These are phyloP conservation scores for Aurelia sp. DNA, from an alignment of 30 jellyfish, hydroid and myxozoan genomes.

Conservation along the genomic window DNA sequence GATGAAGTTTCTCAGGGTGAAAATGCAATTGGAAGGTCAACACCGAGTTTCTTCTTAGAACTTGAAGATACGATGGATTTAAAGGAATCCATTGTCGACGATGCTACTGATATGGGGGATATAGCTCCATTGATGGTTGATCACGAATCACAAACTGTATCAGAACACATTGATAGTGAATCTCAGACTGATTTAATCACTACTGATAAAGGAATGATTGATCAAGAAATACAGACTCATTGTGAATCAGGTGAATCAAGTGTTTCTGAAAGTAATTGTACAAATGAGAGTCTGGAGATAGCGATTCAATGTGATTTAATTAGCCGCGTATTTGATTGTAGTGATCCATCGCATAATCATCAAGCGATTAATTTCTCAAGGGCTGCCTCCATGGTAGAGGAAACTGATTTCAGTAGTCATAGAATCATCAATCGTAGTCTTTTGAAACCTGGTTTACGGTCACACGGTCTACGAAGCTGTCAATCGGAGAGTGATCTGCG, in stretches of 20 bases:
- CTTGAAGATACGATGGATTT: slow-evolving; percentile 54
- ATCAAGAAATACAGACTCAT: slow-evolving; percentile 51
- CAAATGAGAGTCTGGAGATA: background rate
- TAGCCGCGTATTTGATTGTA: slow-evolving; percentile 7
- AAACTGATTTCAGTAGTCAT: background rate
- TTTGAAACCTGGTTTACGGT: background rate
- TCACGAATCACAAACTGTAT: slow-evolving; percentile 46
- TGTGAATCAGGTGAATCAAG: background rate
- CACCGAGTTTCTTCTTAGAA: slow-evolving; percentile 46
- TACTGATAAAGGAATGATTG: background rate
- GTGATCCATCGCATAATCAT: slow-evolving; percentile 7
- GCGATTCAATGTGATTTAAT: slow-evolving; percentile 55
- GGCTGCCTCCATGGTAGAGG: slow-evolving; percentile 23
- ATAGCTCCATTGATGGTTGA: slow-evolving; percentile 21
- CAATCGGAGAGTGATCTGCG: slow-evolving; percentile 56
- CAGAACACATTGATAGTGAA: slow-evolving; percentile 2
- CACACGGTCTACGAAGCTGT: slow-evolving; percentile 46
- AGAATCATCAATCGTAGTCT: background rate
- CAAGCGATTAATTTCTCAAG: slow-evolving; percentile 1
- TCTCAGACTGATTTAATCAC: slow-evolving; percentile 39
- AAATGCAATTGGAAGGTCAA: slow-evolving; percentile 44
- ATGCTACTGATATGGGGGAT: slow-evolving; percentile 12
- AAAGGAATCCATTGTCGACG: slow-evolving; percentile 51
- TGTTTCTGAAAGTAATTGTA: background rate
- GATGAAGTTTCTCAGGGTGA: slow-evolving; percentile 52